Percentiles rank a stretch among this genome's conserved stretches.
Evolutionary conservation across 2,888 invertebrate genomes (phyloP).

Genomic region (Selenia dentaria): DNA sequence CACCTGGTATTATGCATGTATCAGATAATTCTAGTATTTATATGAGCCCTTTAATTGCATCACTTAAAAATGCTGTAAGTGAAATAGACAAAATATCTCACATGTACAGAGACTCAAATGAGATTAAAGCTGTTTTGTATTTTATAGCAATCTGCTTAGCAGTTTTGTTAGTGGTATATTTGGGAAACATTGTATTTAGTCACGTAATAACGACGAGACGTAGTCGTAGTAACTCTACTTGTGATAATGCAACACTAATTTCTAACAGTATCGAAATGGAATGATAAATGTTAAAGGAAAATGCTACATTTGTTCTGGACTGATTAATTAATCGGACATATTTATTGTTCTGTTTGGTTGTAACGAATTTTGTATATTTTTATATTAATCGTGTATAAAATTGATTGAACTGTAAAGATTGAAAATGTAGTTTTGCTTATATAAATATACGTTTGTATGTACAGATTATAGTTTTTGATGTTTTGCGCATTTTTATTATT

Average conservation of each 20-base stretch:
- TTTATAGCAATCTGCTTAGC: constrained; percentile 27
- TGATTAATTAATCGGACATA: too few relatives aligned
- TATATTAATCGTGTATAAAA: too few relatives aligned
- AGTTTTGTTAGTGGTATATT: constrained; percentile 20
- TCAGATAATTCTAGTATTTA: constrained; percentile 18
- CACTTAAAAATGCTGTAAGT: constrained; percentile 21
- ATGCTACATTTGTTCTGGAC: too few relatives aligned
- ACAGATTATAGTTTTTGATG: too few relatives aligned
- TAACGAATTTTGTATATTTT: too few relatives aligned
- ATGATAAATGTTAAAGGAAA: too few relatives aligned
- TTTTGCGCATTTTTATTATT: too few relatives aligned
- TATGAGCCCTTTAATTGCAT: constrained; percentile 22
- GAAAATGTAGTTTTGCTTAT: too few relatives aligned
- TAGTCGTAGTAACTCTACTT: not conserved
- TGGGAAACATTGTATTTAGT: constrained; percentile 14
- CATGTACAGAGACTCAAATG: too few relatives aligned
- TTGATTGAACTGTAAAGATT: too few relatives aligned
- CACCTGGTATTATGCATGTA: constrained; percentile 1
- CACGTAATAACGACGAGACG: constrained; percentile 1
- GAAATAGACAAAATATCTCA: constrained; percentile 17
- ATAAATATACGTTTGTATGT: too few relatives aligned
- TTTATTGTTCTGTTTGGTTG: too few relatives aligned
- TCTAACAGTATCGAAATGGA: constrained; percentile 18
- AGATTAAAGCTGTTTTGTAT: constrained; percentile 15
- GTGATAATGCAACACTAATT: not conserved